Conservation (phyloP, 2,888 invertebrate genomes). For the Lycophotia porphyrea region DNA sequence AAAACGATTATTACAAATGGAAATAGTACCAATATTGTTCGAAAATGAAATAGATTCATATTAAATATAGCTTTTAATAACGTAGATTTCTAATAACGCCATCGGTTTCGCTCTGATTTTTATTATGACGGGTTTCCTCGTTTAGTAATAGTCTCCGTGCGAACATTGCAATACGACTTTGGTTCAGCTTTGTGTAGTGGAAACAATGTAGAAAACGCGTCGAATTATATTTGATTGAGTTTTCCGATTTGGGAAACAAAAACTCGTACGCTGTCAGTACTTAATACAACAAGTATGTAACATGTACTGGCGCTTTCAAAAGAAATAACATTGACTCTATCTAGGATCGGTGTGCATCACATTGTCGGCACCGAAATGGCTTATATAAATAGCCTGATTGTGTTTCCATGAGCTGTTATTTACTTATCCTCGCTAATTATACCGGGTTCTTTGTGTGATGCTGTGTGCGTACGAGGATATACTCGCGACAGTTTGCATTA, state of each 20-base stretch:
- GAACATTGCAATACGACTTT: constrained; percentile 38
- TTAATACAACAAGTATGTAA: constrained; percentile 36
- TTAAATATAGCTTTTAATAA: constrained; percentile 41
- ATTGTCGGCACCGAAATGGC: constrained; percentile 15
- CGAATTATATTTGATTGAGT: constrained; percentile 31
- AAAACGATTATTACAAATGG: constrained; percentile 43
- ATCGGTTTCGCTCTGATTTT: constrained; percentile 17
- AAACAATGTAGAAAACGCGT: constrained; percentile 33
- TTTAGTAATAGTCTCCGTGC: constrained; percentile 17
- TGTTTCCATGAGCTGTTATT: constrained; percentile 34
- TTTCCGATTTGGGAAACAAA: constrained; percentile 37
- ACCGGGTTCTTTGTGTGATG: constrained; percentile 15
- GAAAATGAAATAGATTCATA: constrained; percentile 42
- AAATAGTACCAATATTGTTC: constrained; percentile 48
- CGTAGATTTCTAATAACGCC: background rate
- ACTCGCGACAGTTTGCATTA: constrained; percentile 66
- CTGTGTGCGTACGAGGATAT: constrained; percentile 13
- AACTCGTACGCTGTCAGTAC: constrained; percentile 21
- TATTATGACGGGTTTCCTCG: constrained; percentile 22
- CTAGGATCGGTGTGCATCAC: constrained; percentile 13
- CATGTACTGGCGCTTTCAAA: constrained; percentile 29
- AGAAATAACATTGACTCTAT: constrained; percentile 35
- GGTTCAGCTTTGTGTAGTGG: constrained; percentile 22
- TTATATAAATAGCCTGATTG: constrained; percentile 46
- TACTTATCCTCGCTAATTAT: constrained; percentile 41